Evolutionary conservation across 2,113 vertebrate genomes (phyloP).

Genomic region (Nycticebus coucang): DNA sequence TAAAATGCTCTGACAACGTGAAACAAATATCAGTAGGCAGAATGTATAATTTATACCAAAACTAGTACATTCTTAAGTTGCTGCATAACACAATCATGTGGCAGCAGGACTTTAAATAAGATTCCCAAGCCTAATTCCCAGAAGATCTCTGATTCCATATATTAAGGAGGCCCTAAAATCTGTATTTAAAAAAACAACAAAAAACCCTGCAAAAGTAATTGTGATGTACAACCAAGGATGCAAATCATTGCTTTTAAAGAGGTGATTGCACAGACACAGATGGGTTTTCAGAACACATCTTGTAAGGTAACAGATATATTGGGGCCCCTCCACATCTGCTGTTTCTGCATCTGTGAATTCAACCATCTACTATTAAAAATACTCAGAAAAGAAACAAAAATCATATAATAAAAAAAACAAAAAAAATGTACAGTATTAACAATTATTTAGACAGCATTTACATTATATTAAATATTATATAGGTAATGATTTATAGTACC

Average conservation of each 20-base stretch:
- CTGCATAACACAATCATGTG: background rate
- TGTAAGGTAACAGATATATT: background rate
- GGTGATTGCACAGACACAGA: background rate
- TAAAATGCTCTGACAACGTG: slow-evolving; percentile 3
- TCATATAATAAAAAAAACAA: background rate
- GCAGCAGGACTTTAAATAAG: background rate
- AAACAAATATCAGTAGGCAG: background rate
- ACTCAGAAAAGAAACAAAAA: background rate
- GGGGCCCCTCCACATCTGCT: background rate
- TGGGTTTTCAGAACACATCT: background rate
- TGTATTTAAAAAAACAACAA: background rate
- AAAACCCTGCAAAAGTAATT: background rate
- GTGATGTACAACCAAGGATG: background rate
- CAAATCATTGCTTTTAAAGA: background rate
- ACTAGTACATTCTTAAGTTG: background rate
- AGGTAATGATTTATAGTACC: background rate
- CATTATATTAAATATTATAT: background rate
- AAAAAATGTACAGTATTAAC: background rate
- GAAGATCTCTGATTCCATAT: background rate
- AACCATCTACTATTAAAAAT: background rate
- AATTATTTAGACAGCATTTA: background rate
- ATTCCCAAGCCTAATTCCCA: background rate
- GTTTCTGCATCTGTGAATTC: background rate
- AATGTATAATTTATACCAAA: background rate
- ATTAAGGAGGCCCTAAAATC: background rate